A percentile compares a stretch with the other conserved stretches of the same genome.
These are phyloP conservation scores for Auanema freiburgensis DNA, from an alignment of 2,888 invertebrate species.

Conservation along the genomic window DNA sequence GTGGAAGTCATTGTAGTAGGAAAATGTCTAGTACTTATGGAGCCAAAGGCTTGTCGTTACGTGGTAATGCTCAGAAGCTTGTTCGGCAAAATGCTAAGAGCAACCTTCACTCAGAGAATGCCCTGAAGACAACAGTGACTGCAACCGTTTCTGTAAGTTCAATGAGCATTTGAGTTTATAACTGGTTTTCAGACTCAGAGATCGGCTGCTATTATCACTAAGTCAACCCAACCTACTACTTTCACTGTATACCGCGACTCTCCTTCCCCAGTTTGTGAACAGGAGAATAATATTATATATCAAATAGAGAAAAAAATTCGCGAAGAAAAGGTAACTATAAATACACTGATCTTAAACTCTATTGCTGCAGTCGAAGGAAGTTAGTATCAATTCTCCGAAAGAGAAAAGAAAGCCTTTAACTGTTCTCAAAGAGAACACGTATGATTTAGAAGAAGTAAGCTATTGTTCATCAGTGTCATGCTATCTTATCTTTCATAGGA, in stretches of 20 bases:
- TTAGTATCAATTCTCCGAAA: neutral
- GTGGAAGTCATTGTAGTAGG: too few relatives aligned
- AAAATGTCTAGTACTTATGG: too few relatives aligned
- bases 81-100: constrained; percentile 15
- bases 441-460: constrained; percentile 1
- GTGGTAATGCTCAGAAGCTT: constrained; percentile 1
- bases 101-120: constrained; percentile 1
- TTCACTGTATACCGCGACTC: constrained; percentile 13
- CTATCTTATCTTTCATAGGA: neutral
- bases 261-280: neutral
- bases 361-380: neutral
- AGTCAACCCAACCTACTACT: neutral
- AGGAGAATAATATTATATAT: constrained; percentile 21
- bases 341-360: neutral
- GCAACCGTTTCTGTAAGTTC: too few relatives aligned
- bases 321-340: constrained; percentile 5
- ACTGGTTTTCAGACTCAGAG: neutral
- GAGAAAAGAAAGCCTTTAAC: neutral
- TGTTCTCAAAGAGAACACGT: neutral
- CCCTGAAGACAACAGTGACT: too few relatives aligned
- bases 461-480: neutral
- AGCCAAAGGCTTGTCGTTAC: too few relatives aligned
- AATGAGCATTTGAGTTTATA: too few relatives aligned
- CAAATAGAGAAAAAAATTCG: constrained; percentile 15
- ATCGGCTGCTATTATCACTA: neutral